A percentile compares a stretch with the other conserved stretches of the same genome.
Conservation (phyloP, 64 coral and sea anemone genomes). For the Catalaphyllia jardinei region DNA sequence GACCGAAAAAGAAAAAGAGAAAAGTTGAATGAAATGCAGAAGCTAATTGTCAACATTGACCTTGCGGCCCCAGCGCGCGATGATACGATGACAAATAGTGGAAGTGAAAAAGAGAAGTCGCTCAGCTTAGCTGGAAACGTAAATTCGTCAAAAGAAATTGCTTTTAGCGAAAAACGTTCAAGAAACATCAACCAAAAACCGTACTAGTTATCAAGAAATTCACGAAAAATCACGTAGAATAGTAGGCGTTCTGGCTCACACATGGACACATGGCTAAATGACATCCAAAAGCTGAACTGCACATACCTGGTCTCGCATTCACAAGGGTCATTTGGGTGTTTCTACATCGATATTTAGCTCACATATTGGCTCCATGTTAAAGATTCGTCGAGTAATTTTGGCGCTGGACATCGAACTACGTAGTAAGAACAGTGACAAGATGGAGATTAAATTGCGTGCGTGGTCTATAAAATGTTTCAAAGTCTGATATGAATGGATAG, state of each 20-base stretch:
- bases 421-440: neutral
- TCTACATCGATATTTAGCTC: constrained; percentile 33
- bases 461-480: neutral
- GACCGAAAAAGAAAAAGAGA: neutral
- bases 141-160: neutral
- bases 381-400: neutral
- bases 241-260: constrained; percentile 30
- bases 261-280: no score
- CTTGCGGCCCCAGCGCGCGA: neutral
- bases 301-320: constrained; percentile 32
- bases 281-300: constrained; percentile 36
- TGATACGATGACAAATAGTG: neutral
- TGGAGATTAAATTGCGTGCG: neutral
- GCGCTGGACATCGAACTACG: neutral
- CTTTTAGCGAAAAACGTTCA: neutral
- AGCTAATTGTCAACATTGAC: neutral
- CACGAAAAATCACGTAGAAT: constrained; percentile 12
- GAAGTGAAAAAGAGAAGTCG: neutral
- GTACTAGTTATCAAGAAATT: neutral
- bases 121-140: neutral
- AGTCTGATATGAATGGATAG: neutral
- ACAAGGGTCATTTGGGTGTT: constrained; percentile 25
- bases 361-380: constrained; percentile 57
- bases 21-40: neutral
- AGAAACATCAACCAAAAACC: neutral